Conservation (phyloP, 2,113 vertebrate species). For the Varanus salvator region DNA sequence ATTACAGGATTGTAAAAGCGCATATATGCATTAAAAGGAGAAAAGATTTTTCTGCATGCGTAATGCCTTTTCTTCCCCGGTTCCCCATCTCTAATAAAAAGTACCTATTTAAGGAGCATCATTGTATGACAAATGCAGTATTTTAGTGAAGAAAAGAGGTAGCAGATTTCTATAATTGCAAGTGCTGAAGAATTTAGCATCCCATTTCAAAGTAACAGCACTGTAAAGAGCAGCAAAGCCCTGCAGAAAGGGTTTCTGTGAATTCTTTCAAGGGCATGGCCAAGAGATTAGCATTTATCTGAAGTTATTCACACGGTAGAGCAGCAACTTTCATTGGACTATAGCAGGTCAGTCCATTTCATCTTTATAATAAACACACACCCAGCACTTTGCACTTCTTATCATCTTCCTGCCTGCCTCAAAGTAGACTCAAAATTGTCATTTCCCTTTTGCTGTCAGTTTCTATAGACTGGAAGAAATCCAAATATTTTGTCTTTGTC, state of each 20-base stretch:
- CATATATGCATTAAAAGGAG: background rate
- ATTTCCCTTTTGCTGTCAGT: slow-evolving; percentile 59
- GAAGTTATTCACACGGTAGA: slow-evolving; percentile 40
- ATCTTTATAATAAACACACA: slow-evolving; percentile 64
- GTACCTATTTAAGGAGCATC: slow-evolving; percentile 58
- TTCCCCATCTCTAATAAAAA: slow-evolving; percentile 42
- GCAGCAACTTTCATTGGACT: slow-evolving; percentile 52
- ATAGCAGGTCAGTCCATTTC: slow-evolving; percentile 49
- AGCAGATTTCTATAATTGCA: slow-evolving; percentile 63
- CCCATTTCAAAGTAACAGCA: slow-evolving; percentile 57
- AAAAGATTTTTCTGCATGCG: slow-evolving; percentile 43
- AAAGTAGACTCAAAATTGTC: slow-evolving; percentile 41
- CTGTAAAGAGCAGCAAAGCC: slow-evolving; percentile 34
- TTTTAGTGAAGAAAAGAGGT: slow-evolving; percentile 60
- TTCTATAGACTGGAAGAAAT: slow-evolving; percentile 56
- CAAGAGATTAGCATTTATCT: slow-evolving; percentile 66
- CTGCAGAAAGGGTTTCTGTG: slow-evolving; percentile 19
- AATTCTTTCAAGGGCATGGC: slow-evolving; percentile 57
- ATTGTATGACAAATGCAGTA: slow-evolving; percentile 38
- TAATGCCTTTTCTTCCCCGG: slow-evolving; percentile 29
- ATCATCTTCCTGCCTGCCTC: slow-evolving; percentile 56
- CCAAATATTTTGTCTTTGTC: slow-evolving; percentile 47
- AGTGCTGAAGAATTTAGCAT: slow-evolving; percentile 45
- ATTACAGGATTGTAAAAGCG: slow-evolving; percentile 55
- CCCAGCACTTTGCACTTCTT: slow-evolving; percentile 26